A percentile compares a stretch with the other conserved stretches of the same genome.
These are phyloP conservation scores for Tachina lurida DNA, from an alignment of 2,888 invertebrate species.

Conservation along the genomic window DNA sequence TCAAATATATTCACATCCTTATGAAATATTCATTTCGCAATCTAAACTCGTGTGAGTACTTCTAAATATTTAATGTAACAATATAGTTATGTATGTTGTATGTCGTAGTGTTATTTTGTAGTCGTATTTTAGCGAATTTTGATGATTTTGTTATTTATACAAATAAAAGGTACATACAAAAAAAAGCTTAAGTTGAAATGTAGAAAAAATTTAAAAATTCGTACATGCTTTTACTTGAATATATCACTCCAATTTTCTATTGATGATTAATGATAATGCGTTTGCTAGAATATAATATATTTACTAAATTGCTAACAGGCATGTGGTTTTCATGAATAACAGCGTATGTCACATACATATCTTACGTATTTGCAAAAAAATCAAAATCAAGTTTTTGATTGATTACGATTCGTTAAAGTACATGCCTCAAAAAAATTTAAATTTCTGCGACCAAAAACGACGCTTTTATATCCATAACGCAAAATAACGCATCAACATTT, in stretches of 20 bases:
- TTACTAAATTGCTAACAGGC: not conserved
- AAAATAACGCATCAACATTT: too few species aligned
- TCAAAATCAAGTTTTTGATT: too few species aligned
- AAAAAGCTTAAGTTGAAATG: not conserved
- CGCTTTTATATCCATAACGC: too few species aligned
- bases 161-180: conserved; percentile 15
- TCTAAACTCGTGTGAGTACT: conserved; percentile 83
- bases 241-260: conserved; percentile 24
- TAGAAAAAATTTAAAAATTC: conserved; percentile 10
- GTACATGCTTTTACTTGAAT: conserved; percentile 1
- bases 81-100: conserved; percentile 48
- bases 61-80: conserved; percentile 80
- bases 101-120: conserved; percentile 43
- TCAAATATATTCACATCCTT: conserved; percentile 31
- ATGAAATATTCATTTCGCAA: conserved; percentile 83
- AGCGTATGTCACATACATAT: too few species aligned
- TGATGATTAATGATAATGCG: conserved; percentile 55
- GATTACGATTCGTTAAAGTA: too few species aligned
- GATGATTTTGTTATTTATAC: conserved; percentile 68
- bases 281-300: conserved; percentile 30
- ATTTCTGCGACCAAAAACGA: too few species aligned
- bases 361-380: too few species aligned
- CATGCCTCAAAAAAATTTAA: too few species aligned
- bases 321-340: not conserved
- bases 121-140: conserved; percentile 61